Evolutionary conservation across 2,113 vertebrate genomes (phyloP).

Genomic region (Boulengeromyrus knoepffleri): DNA sequence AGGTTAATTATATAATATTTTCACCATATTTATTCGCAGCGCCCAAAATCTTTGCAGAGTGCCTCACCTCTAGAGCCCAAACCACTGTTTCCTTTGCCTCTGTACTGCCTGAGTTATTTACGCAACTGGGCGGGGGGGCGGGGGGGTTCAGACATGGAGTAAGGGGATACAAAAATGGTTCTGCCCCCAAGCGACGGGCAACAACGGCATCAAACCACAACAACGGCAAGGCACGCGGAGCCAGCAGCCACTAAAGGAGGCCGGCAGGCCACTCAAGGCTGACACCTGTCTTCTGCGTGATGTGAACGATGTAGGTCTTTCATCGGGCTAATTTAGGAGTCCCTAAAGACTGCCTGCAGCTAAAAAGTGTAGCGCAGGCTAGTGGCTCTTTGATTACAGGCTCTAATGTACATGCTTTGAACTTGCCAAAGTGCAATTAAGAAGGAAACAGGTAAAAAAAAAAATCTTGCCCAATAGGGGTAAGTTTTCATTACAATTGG

Average conservation of each 20-base stretch:
- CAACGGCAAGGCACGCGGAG: background rate
- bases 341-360: background rate
- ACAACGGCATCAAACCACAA: background rate
- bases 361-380: background rate
- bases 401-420: background rate
- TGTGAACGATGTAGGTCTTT: constrained; percentile 10
- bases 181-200: background rate
- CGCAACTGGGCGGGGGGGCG: background rate
- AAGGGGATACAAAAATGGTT: background rate
- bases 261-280: background rate
- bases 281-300: constrained; percentile 11
- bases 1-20: background rate
- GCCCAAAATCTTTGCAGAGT: background rate
- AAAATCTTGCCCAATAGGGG: background rate
- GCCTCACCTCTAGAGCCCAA: background rate
- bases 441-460: background rate
- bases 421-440: background rate
- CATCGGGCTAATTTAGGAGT: constrained; percentile 3
- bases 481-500: background rate
- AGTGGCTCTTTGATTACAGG: background rate
- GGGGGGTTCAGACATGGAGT: background rate
- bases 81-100: background rate
- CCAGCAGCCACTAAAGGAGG: background rate
- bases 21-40: background rate
- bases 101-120: background rate